A percentile compares a stretch with the other conserved stretches of the same genome.
These are phyloP conservation scores for Hippoglossus stenolepis DNA, from an alignment of 2,113 vertebrate species.

Conservation along the genomic window DNA sequence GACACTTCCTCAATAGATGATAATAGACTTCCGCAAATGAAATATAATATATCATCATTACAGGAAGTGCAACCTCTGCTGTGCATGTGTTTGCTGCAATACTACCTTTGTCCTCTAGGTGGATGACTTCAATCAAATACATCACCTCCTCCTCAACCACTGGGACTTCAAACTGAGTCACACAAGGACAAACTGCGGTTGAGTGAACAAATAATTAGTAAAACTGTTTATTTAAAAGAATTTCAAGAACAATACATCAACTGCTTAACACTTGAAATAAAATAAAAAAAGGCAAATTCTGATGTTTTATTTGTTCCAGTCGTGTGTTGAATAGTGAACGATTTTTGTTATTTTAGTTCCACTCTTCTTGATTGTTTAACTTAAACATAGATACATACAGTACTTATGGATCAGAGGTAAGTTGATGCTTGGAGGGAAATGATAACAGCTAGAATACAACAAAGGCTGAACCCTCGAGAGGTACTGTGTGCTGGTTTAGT, in stretches of 20 bases:
- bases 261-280: not conserved
- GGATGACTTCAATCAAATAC: not conserved
- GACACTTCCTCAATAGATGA: too few species aligned
- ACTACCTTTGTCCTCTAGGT: conserved; percentile 12
- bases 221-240: conserved; percentile 43
- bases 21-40: too few species aligned
- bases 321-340: conserved; percentile 14
- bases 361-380: not conserved
- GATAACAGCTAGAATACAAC: conserved; percentile 11
- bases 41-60: not conserved
- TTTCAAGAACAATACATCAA: conserved; percentile 4
- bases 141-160: not conserved
- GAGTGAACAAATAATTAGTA: conserved; percentile 25
- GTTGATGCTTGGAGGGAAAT: conserved; percentile 28
- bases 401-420: conserved; percentile 59
- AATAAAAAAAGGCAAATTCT: conserved; percentile 6
- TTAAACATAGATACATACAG: conserved; percentile 24
- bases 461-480: conserved; percentile 18
- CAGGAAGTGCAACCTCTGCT: not conserved
- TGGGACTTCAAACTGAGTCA: not conserved
- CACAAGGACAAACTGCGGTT: not conserved
- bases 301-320: conserved; percentile 17
- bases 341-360: not conserved
- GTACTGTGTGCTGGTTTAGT: conserved; percentile 22
- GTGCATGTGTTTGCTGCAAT: not conserved